Conservation (phyloP, 2,113 vertebrate species). For the Enhydra lutris region DNA sequence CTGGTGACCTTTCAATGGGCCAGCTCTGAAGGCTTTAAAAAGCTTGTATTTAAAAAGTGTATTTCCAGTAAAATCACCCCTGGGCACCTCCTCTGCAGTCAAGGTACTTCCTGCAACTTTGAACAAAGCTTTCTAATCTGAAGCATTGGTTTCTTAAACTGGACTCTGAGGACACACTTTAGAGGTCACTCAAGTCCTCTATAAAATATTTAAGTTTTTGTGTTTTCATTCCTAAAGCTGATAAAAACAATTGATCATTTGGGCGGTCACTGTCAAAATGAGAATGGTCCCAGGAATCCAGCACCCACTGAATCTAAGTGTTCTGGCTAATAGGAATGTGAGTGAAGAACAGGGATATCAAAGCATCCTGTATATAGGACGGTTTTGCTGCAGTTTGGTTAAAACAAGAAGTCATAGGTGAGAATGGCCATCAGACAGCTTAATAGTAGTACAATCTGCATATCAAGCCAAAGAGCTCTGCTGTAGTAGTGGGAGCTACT, state of each 20-base stretch:
- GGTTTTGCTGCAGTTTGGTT: neutral
- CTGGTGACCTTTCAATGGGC: neutral
- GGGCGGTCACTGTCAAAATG: neutral
- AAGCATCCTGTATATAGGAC: neutral
- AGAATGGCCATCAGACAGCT: neutral
- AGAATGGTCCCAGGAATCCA: neutral
- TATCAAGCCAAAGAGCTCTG: neutral
- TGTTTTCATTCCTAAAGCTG: neutral
- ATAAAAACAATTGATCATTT: neutral
- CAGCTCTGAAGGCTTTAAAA: neutral
- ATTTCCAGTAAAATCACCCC: neutral
- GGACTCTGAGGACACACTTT: neutral
- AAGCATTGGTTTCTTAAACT: neutral
- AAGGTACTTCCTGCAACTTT: neutral
- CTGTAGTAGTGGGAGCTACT: rapidly evolving
- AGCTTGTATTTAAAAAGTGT: too few relatives aligned
- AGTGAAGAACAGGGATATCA: neutral
- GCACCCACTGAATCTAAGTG: neutral
- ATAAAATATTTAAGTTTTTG: neutral
- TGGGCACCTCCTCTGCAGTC: neutral
- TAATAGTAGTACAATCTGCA: neutral
- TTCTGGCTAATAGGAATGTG: neutral
- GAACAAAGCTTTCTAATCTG: neutral
- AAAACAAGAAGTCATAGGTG: neutral
- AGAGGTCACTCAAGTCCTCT: neutral